Evolutionary conservation across 2,888 invertebrate species (phyloP).

Genomic region (Sesamia inferens): DNA sequence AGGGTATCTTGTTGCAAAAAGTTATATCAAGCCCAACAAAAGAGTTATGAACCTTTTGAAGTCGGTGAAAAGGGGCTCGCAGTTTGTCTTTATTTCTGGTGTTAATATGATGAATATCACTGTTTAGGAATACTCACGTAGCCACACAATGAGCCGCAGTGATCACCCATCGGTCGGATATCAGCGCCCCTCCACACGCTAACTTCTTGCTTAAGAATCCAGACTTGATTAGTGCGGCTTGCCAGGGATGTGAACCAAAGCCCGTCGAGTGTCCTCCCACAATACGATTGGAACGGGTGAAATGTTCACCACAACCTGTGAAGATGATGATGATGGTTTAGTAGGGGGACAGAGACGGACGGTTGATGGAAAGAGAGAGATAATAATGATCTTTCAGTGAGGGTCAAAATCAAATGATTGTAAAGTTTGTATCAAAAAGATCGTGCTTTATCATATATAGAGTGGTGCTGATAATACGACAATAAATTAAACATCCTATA

Average conservation of each 20-base stretch:
- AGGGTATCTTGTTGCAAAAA: no score
- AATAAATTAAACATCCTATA: no score
- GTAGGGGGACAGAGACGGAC: background rate
- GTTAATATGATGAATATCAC: no score
- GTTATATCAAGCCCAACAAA: no score
- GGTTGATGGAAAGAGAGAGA: background rate
- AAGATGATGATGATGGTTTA: slow-evolving; percentile 50
- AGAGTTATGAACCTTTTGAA: no score
- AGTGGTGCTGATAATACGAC: no score
- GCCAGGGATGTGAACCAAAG: slow-evolving; percentile 98
- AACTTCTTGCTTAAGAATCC: slow-evolving; percentile 97
- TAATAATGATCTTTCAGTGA: background rate
- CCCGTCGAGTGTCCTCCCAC: slow-evolving; percentile 97
- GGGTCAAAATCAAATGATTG: background rate
- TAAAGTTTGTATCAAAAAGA: background rate
- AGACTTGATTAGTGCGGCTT: slow-evolving; percentile 97
- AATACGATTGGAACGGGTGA: slow-evolving; percentile 96
- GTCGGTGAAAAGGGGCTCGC: no score
- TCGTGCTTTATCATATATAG: background rate
- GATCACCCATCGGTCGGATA: slow-evolving; percentile 97
- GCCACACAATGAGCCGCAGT: slow-evolving; percentile 98
- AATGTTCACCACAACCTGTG: slow-evolving; percentile 97
- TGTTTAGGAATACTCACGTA: slow-evolving; percentile 91
- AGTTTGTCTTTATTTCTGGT: no score
- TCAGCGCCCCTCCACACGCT: slow-evolving; percentile 97